A percentile compares a stretch with the other conserved stretches of the same genome.
These are phyloP conservation scores for Pasiphila rectangulata DNA, from an alignment of 2,888 invertebrate species.

Conservation along the genomic window DNA sequence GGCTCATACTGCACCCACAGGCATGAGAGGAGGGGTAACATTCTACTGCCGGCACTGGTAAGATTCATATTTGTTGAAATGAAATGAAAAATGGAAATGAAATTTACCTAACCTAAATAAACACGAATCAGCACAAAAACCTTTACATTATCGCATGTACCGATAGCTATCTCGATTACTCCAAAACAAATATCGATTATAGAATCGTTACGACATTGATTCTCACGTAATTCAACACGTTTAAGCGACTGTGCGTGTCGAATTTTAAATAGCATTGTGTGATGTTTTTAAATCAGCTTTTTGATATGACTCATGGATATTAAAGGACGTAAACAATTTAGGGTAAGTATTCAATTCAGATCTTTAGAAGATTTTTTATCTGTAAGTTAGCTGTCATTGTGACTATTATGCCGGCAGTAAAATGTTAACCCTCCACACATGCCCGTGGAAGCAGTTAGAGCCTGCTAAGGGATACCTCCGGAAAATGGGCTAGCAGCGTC, in stretches of 20 bases:
- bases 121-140: slow-evolving; percentile 5
- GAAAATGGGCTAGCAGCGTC: too few relatives aligned
- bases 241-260: slow-evolving; percentile 14
- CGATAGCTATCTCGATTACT: slow-evolving; percentile 17
- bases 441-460: too few relatives aligned
- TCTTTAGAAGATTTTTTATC: neutral
- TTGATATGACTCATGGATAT: slow-evolving; percentile 6
- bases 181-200: slow-evolving; percentile 36
- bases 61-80: too few relatives aligned
- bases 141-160: slow-evolving; percentile 7
- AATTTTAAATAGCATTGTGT: slow-evolving; percentile 17
- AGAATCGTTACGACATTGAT: slow-evolving; percentile 41
- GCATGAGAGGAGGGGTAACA: too few relatives aligned
- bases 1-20: too few relatives aligned
- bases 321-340: slow-evolving; percentile 4
- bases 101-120: slow-evolving; percentile 1
- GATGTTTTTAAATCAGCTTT: slow-evolving; percentile 2
- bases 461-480: too few relatives aligned
- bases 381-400: neutral
- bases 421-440: too few relatives aligned
- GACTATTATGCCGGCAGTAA: too few relatives aligned
- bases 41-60: too few relatives aligned
- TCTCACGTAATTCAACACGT: slow-evolving; percentile 35
- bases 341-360: neutral
- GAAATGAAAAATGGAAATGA: too few relatives aligned